phyloP scores from a whole-genome alignment of 2,797 vertebrate genomes.

The Cyclura pinguis region DNA sequence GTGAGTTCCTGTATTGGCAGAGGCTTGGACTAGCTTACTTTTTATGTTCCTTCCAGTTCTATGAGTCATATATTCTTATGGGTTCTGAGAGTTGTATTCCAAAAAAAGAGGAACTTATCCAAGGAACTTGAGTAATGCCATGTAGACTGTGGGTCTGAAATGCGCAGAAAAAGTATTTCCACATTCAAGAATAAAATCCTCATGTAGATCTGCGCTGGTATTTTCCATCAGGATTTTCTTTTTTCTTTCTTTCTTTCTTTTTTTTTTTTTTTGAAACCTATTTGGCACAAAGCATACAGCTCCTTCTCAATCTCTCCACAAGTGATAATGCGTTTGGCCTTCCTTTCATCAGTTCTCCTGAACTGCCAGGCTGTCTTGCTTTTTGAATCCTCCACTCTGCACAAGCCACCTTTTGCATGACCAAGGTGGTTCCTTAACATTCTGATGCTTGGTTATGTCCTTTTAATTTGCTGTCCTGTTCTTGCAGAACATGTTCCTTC shows the following conservation, averaged over 20 bases:
- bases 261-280: background rate
- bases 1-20: no score
- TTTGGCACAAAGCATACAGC: background rate
- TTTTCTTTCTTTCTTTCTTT: background rate
- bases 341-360: constrained; percentile 45
- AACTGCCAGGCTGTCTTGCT: constrained; percentile 55
- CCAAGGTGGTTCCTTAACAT: constrained; percentile 68
- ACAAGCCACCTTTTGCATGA: constrained; percentile 77
- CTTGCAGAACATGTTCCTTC: constrained; percentile 87
- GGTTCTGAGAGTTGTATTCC: no score
- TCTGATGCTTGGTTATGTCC: constrained; percentile 78
- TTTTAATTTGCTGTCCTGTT: constrained; percentile 87
- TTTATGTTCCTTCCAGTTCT: no score
- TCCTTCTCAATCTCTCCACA: constrained; percentile 44
- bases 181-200: background rate
- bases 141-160: no score
- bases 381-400: constrained; percentile 63
- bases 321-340: constrained; percentile 80
- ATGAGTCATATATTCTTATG: no score
- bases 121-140: background rate
- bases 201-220: background rate
- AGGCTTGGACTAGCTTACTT: no score
- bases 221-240: background rate
- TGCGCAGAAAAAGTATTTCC: background rate
- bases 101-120: no score